Base-by-base conservation (phyloP, 1,140 invertebrate genomes). In the Dendrolimus punctatus region DNA sequence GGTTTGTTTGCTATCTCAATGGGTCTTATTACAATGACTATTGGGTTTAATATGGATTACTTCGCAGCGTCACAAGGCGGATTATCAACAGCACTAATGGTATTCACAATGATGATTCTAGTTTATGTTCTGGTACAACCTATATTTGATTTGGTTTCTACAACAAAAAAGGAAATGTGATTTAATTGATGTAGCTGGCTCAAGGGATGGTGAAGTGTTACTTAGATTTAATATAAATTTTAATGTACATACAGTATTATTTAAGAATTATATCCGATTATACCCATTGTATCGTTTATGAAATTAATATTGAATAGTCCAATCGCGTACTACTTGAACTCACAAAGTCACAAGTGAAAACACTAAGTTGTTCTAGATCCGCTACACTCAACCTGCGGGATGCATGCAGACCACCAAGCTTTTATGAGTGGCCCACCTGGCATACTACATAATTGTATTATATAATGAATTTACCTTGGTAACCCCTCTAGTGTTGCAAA, bases 11-110 rank as follows among this genome's bases (percentile, higher is more conserved):
- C 78, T 4, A 41, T 86, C 1, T 61, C 65, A 38, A 77, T 85
- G 75, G 83, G 83, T 5, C 80, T 85, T 42, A 64, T 86, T 6
- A 75, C 81, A 2, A 77, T 85, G 57, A 53, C 60, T 3, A 69
- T 86, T 49, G 83, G 81, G 1, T 82, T 86, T 46, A 71, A 84
- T 53, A 86, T 75, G 73, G 64, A 70, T n/a, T 78, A 69, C 49
- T 85, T 73, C 51, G 68, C 58, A 10, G 61, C 64, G 0, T 49
- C 50, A 0, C 69, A 70, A 53, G 73, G 62, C 4, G 66, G 69
- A 0, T 48, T 83, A n/a, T 58, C 76, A 4, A 76, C 70, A 5
- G 78, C 75, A 10, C 51, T 86, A 5, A 81, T 82, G 44, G 62
- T 66, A 6, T 78, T 86, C 46, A 71, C 76, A 7, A 56, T 71